These are phyloP conservation scores for Drymonia ruficornis DNA, from an alignment of 2,888 invertebrate species.

Conservation along the genomic window DNA sequence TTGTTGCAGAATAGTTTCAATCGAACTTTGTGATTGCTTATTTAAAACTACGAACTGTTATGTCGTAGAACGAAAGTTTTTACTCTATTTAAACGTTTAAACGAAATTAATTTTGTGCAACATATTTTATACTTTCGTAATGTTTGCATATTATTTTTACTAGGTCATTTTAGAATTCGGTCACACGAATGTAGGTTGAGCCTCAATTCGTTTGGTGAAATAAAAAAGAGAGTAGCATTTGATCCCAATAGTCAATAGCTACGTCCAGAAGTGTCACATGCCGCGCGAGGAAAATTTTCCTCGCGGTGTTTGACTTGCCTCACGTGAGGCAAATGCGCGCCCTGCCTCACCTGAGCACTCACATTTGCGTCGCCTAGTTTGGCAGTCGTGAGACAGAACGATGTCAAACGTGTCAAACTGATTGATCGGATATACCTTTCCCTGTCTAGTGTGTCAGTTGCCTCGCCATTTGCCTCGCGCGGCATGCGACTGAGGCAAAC, in stretches of 20 bases:
- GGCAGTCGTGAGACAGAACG: too few relatives aligned
- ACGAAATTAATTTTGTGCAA: conserved; percentile 6
- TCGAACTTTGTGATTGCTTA: conserved; percentile 39
- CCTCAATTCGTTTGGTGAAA: conserved; percentile 12
- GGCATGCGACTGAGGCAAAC: too few relatives aligned
- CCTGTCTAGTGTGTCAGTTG: too few relatives aligned
- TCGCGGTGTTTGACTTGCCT: too few relatives aligned
- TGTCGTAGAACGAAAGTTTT: conserved; percentile 33
- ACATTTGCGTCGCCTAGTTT: too few relatives aligned
- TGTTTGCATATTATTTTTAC: conserved; percentile 14
- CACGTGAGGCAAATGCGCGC: too few relatives aligned
- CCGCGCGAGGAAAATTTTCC: too few relatives aligned
- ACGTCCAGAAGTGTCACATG: too few relatives aligned
- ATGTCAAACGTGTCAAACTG: too few relatives aligned
- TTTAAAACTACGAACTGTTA: conserved; percentile 23
- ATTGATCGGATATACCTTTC: too few relatives aligned
- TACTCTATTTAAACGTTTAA: conserved; percentile 16
- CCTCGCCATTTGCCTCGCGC: too few relatives aligned
- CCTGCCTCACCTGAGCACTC: too few relatives aligned
- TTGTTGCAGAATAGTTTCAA: conserved; percentile 37
- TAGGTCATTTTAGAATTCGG: conserved; percentile 7
- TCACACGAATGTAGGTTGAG: conserved; percentile 8
- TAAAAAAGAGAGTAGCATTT: conserved; percentile 18
- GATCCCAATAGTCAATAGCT: conserved; percentile 11
- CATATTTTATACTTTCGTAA: conserved; percentile 10